Conservation (phyloP, 2,888 invertebrate genomes). For the Hirtodrosophila trivittata region DNA sequence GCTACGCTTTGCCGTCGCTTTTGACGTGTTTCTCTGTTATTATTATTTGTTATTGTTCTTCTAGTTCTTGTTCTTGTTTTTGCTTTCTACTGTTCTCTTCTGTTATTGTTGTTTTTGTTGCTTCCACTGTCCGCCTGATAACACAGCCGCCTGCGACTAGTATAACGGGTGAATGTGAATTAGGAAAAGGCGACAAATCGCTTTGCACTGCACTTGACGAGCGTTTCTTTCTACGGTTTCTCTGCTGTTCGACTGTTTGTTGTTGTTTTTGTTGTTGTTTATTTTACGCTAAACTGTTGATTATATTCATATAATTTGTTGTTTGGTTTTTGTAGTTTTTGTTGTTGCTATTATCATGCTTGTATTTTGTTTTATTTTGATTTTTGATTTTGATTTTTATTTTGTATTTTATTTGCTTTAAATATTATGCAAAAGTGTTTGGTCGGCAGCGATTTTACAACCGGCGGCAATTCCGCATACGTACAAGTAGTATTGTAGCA, state of each 20-base stretch:
- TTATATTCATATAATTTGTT: conserved; percentile 30
- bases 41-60: conserved; percentile 24
- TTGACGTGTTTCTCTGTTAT: conserved; percentile 5
- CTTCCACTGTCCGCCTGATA: conserved; percentile 52
- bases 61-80: conserved; percentile 23
- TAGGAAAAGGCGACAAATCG: conserved; percentile 46
- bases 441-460: conserved; percentile 46
- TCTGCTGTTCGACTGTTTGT: background rate
- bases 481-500: conserved; percentile 19
- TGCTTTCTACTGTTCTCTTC: conserved; percentile 24
- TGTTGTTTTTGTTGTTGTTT: conserved; percentile 26
- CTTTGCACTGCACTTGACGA: conserved; percentile 56
- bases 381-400: conserved; percentile 7
- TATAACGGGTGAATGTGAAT: conserved; percentile 38
- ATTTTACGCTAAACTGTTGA: conserved; percentile 37
- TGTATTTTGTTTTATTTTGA: background rate
- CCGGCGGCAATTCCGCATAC: conserved; percentile 77
- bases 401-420: conserved; percentile 41
- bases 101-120: conserved; percentile 18
- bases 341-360: conserved; percentile 21
- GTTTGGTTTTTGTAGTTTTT: conserved; percentile 6
- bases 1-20: conserved; percentile 24
- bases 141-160: conserved; percentile 42
- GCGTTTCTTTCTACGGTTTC: conserved; percentile 36
- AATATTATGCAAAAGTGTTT: conserved; percentile 76